Evolutionary conservation across 1,140 invertebrate species (phyloP), one percentile per base, ranked within the genome.

Genomic region (Lepidostoma basale): DNA sequence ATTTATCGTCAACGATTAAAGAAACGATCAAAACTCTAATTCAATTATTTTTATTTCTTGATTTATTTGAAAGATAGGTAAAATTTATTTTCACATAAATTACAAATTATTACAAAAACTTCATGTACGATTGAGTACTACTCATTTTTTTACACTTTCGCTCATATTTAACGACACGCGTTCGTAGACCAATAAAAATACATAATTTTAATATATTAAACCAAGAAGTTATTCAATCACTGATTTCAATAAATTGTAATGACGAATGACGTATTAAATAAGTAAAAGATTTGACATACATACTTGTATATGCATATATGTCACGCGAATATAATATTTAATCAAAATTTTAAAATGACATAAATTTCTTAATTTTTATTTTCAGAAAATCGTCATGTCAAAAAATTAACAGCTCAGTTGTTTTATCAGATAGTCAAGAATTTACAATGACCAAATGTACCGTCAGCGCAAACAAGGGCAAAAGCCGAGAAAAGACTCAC

Each of bases 401-500:
- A 67, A 71, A 73, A 66, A 76, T 85, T 40, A 73, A 78, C 36
- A 60, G 77, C 2, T 74, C 74, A 14, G 69, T 71, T 0, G 77
- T 68, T 16, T 73, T 85, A 20, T 20, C 64, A 25, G 72, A 83
- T 33, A 72, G 78, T 28, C 77, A 77, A 14, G 84, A 85, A 36
- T 85, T 79, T 63, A 77, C 85, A 3, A 80, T 84, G 26, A 78
- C 85, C 3, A 79, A 82, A 74, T 86, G 83, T 75, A 70, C 77
- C 77, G 69, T 65, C 74, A 65, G 62, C 62, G 69, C 71, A 12
- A 56, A 73, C 62, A 74, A 74, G 75, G 78, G 52, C 70, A 70
- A 47, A 73, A 77, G 2, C 59, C 74, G 33, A 44, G 74, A 26
- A 74, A 80, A 68, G 78, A 79, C 66, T 72, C 77, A 30, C 76